Base-by-base conservation (phyloP, 1,140 invertebrate genomes). In the Drosophila sp. region DNA sequence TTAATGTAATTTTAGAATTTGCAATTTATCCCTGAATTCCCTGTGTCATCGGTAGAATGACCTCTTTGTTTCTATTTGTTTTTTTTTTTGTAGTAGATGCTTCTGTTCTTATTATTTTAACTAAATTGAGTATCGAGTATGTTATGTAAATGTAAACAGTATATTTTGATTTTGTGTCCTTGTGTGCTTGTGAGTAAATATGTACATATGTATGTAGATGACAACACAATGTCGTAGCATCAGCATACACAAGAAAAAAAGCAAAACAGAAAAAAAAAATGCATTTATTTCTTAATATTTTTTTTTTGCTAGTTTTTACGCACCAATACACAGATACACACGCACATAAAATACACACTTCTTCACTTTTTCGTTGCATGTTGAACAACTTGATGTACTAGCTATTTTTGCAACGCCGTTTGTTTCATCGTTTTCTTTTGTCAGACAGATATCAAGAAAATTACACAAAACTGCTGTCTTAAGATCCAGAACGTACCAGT, bases 181-280 rank as follows among this genome's bases (percentile, higher is more conserved):
- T 21, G 21, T 21, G 21, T 21, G 21, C 4, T 21, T 21, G 21
- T 21, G 21, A 21, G 21, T 21, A 21, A 21, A 21, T 4, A 21
- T 21, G 21, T 21, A 21, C 6, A 27, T 27, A 27, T 27, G n/a
- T 58, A 65, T n/a, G n/a, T n/a, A n/a, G n/a, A 66, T 58, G 53
- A 72, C 61, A 66, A 46, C 67, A 72, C 66, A 65, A 71, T n/a
- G 16, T n/a, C n/a, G n/a, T n/a, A n/a, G n/a, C n/a, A n/a, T n/a
- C n/a, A n/a, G 27, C 53, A 51, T 1, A 45, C 14, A 54, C 8
- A 29, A 46, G 11, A 25, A 21, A 25, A 25, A 46, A 46, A 11
- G 45, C 18, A 7, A 41, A 7, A 4, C 14, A 11, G 41, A 48
- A 25, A 7, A 25, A 48, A 25, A 46, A 25, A 46, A 16, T 61